These are phyloP conservation scores for Arvicanthis niloticus DNA, from an alignment of 2,113 vertebrate genomes.

Conservation along the genomic window DNA sequence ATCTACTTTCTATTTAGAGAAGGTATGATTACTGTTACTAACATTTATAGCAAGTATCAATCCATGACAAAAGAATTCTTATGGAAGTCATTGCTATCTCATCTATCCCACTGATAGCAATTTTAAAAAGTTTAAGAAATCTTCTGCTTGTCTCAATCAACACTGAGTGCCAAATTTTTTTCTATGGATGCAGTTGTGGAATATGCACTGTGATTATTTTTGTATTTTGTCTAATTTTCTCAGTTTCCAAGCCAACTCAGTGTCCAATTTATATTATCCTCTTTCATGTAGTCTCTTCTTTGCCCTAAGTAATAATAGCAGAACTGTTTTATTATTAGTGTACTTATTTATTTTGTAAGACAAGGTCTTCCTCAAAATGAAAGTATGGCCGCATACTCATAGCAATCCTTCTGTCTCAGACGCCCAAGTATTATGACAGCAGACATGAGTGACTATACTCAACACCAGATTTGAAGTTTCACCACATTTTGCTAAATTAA, in stretches of 20 bases:
- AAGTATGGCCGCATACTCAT: background rate
- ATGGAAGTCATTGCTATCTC: background rate
- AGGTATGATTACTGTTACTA: background rate
- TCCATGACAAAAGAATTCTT: accelerated
- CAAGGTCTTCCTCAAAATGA: background rate
- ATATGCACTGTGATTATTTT: background rate
- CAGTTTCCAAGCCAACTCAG: background rate
- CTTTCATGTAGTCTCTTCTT: background rate
- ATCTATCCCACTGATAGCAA: background rate
- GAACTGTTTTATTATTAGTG: background rate
- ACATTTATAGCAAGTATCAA: background rate
- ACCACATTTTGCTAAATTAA: background rate
- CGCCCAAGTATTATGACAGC: background rate
- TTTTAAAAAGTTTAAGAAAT: background rate
- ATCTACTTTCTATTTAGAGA: background rate
- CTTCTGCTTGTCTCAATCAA: background rate
- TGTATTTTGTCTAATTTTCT: background rate
- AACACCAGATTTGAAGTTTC: background rate
- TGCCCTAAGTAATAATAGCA: background rate
- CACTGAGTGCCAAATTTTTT: background rate
- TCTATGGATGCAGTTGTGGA: background rate
- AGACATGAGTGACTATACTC: background rate
- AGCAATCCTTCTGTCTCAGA: no score
- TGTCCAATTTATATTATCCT: background rate
- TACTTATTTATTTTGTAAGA: background rate